phyloP scores from a whole-genome alignment of 2,888 invertebrate species.

The Drosophila villosipedis region DNA sequence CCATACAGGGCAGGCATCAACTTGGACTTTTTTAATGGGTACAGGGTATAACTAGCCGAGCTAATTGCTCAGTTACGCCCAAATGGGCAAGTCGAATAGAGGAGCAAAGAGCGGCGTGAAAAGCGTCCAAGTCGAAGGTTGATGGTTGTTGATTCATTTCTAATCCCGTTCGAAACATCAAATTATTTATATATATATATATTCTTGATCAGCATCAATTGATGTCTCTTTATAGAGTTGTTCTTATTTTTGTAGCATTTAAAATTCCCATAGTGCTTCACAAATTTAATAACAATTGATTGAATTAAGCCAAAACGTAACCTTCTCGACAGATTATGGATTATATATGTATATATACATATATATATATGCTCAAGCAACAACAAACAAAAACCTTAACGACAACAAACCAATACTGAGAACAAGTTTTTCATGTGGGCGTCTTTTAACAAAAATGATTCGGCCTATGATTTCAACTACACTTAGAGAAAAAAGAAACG shows the following conservation, averaged over 20 bases:
- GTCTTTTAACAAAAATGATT: not conserved
- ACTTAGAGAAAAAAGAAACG: not conserved
- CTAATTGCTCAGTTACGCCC: constrained; percentile 50
- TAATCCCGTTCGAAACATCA: not conserved
- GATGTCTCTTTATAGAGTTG: not conserved
- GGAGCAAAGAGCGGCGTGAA: constrained; percentile 10
- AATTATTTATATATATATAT: not conserved
- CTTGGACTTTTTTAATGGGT: not conserved
- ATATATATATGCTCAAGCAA: not conserved
- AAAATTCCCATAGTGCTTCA: not conserved
- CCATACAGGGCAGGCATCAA: not conserved
- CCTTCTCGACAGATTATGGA: not conserved
- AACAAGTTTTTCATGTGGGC: not conserved
- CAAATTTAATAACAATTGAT: not conserved
- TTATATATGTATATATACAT: not conserved
- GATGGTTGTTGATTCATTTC: not conserved
- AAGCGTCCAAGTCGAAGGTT: constrained; percentile 35
- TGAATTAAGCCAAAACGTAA: not conserved
- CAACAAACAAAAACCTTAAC: not conserved
- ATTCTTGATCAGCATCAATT: not conserved
- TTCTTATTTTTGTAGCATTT: not conserved
- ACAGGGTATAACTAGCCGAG: not conserved
- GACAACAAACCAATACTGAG: not conserved
- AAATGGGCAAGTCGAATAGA: constrained; percentile 47
- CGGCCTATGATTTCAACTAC: not conserved